Evolutionary conservation across 2,797 vertebrate genomes (phyloP), one percentile per base, ranked within the genome.

Genomic region (Cryptoprocta ferox): DNA sequence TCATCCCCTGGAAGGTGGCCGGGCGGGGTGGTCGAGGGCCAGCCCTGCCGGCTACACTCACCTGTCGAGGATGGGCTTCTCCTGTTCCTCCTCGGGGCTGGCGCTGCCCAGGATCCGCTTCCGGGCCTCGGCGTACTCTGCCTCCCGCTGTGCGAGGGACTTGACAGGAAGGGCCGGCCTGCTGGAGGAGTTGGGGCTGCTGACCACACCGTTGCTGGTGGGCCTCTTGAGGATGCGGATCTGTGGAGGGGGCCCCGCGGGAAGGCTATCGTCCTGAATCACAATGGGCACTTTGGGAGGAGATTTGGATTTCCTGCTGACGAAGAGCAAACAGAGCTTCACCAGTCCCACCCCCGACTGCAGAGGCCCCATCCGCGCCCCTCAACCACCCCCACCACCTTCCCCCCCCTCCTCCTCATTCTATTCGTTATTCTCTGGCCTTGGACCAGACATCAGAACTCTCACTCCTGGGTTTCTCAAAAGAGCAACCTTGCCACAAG

Each of bases 191-290:
- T 98, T 92, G 81, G 99, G 98, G 2, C 98, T 99, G 91, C 99
- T 99, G 73, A 99, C 98, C 8, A 99, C 99, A 0, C 99, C 99
- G 96, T 99, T 99, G 98, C 98, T 99, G 0, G 99, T 98, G 21
- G 99, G 99, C 91, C 99, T 99, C 99, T 99, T 99, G 68, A 99
- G 98, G 98, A 99, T 99, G 97, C 99, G 99, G 97, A 99, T 99
- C 98, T 99, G 99, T 5, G 99, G 99, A 37, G 99, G 99, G 0
- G 99, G 99, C 2, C 99, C 99, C 0, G 99, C 97, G 11, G 99
- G 99, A 71, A 99, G 99, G 95, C 99, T 99, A 96, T 99, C 99
- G 97, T 99, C 99, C 98, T 99, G 99, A 98, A 99, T 99, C 98
- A 99, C 99, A 42, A 99, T 99, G 70, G 99, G 99, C 93, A 99